Evolutionary conservation across 2,888 invertebrate species (phyloP), one percentile per base, ranked within the genome.

Genomic region (Thysanoteuthis rhombus): DNA sequence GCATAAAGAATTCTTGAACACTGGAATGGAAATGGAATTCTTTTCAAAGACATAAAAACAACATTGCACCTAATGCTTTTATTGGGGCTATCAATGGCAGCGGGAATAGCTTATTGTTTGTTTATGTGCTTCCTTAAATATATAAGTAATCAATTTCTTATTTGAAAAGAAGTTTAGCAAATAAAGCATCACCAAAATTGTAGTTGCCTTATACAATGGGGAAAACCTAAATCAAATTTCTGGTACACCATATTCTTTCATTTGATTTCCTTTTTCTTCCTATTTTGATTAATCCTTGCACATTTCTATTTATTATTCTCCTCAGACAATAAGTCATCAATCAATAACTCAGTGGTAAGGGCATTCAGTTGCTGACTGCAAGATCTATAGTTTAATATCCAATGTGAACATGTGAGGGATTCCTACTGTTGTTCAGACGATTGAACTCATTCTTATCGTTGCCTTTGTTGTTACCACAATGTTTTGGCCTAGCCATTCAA

Each of bases 1-100:
- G n/a, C n/a, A n/a, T 75, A 75, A n/a, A 75, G 75, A 75, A 75
- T 75, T 75, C 75, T 75, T 75, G n/a, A 75, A 75, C 75, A 75
- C 4, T n/a, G 16, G 75, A 75, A 75, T 75, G n/a, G 8, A 75
- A 75, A 75, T 75, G 19, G n/a, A 75, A 75, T 75, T 75, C n/a
- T 75, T 75, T n/a, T 2, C 3, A 19, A 75, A 36, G 75, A 75
- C n/a, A 75, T 75, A 75, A n/a, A 75, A 75, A 75, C 16, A 75
- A n/a, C n/a, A n/a, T 75, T n/a, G 75, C n/a, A n/a, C n/a, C n/a
- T 75, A 75, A 75, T 16, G 12, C n/a, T 36, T 16, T 75, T 75
- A 75, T 75, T n/a, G n/a, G 36, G 75, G n/a, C n/a, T n/a, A 75
- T n/a, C 32, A 52, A 52, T 52, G 22, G 52, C 52, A 25, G 25